Base-by-base conservation (phyloP, 23 tunicate species). In the Ascidia mentula region DNA sequence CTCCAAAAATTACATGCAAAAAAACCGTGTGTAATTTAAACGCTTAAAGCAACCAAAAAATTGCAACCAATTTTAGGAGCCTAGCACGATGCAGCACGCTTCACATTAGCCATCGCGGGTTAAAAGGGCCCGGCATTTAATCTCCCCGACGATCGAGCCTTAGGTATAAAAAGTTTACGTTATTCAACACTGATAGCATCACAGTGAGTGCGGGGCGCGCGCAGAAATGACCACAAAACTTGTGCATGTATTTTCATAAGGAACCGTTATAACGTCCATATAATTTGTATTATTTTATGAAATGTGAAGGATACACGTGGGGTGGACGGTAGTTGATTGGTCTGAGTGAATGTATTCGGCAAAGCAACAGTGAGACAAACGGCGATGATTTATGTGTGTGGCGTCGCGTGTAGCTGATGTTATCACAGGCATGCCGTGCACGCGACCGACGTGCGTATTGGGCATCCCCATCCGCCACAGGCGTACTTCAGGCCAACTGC, bases 361-460 rank as follows among this genome's bases (percentile, higher is more conserved):
- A n/a, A n/a, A n/a, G n/a, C n/a, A n/a, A n/a, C n/a, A n/a, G n/a
- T n/a, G n/a, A n/a, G n/a, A n/a, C n/a, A n/a, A n/a, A n/a, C n/a
- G n/a, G n/a, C n/a, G n/a, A n/a, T n/a, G n/a, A n/a, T n/a, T n/a
- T n/a, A n/a, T n/a, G n/a, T n/a, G n/a, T n/a, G n/a, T n/a, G 28
- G 65, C 65, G 65, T 26, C 13, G 12, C 22, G 24, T 28, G 13
- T 20, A 6, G 65, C 65, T 53, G 65, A 53, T 53, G 65, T 53
- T 53, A 53, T 53, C 65, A 28, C 13, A 53, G 65, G 65, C 22
- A 53, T 28, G 65, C 1, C 65, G 65, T 28, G 65, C 65, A 53
- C 65, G 65, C 65, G 65, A 53, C 65, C 7, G 65, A 53, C 65
- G 13, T 53, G 65, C 65, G 65, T 53, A 53, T 53, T 53, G 65